phyloP scores from a whole-genome alignment of 2,797 vertebrate genomes.

The Hoplostethus atlanticus region DNA sequence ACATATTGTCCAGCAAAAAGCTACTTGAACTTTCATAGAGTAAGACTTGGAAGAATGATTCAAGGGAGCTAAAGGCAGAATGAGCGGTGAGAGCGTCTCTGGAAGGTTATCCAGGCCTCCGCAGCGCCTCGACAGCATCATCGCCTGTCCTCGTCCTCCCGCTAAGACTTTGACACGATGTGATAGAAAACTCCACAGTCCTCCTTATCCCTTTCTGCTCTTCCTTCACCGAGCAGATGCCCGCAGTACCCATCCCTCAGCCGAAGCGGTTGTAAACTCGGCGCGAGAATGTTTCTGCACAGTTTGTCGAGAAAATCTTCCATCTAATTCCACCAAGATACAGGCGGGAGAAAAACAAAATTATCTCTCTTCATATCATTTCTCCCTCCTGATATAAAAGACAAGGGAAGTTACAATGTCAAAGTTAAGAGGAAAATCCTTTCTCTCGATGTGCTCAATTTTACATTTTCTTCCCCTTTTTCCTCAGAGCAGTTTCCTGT shows the following conservation, averaged over 20 bases:
- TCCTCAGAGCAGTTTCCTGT: background rate
- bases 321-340: background rate
- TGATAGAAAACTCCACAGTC: conserved; percentile 18
- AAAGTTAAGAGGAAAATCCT: conserved; percentile 9
- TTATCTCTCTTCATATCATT: background rate
- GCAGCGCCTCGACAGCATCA: conserved; percentile 5
- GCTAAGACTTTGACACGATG: conserved; percentile 58
- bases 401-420: background rate
- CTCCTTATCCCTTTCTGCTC: conserved; percentile 32
- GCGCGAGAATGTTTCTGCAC: conserved; percentile 63
- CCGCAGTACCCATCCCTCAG: background rate
- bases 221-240: background rate
- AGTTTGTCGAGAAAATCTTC: conserved; percentile 22
- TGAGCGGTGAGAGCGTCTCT: background rate
- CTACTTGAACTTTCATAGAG: conserved; percentile 10
- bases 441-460: conserved; percentile 23
- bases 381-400: conserved; percentile 17
- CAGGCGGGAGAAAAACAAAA: background rate
- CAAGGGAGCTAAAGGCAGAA: conserved; percentile 45
- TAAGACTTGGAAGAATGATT: conserved; percentile 64
- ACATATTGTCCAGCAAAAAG: conserved; percentile 25
- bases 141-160: conserved; percentile 26
- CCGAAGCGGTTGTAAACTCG: conserved; percentile 25
- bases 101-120: conserved; percentile 11
- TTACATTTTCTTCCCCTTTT: conserved; percentile 5